Conservation (phyloP, 53 echinoderm and acorn worm species). For the Patiria pectinifera region DNA sequence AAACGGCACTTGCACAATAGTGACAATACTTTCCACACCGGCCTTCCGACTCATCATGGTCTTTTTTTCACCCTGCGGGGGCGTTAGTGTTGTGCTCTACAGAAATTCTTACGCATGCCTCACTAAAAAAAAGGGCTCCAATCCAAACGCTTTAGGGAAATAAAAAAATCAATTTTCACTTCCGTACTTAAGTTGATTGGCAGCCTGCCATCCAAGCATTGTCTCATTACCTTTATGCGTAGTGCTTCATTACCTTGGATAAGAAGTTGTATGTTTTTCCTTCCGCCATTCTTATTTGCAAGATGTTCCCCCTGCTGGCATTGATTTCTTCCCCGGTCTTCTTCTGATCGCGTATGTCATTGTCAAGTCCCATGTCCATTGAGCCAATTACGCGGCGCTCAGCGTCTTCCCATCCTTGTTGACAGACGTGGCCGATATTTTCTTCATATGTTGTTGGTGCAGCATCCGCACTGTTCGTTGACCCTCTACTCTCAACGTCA, state of each 20-base stretch:
- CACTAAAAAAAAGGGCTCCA: background rate
- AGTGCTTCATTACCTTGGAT: background rate
- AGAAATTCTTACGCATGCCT: background rate
- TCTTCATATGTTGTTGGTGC: background rate
- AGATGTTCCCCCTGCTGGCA: background rate
- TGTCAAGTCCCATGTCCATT: background rate
- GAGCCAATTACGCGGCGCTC: constrained; percentile 29
- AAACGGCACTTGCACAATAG: background rate
- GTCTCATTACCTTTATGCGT: background rate
- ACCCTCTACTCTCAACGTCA: background rate
- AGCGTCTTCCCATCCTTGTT: background rate
- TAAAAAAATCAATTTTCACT: constrained; percentile 50
- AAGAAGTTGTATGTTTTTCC: background rate
- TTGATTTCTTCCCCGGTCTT: constrained; percentile 35
- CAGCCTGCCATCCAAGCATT: background rate
- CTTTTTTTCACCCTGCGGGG: background rate
- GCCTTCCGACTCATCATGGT: background rate
- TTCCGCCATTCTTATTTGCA: background rate
- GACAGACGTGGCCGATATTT: constrained; percentile 46
- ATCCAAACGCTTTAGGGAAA: background rate
- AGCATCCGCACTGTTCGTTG: background rate
- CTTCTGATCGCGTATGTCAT: background rate
- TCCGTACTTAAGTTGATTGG: constrained; percentile 30
- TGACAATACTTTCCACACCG: background rate
- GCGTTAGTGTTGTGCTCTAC: background rate